Base-by-base conservation (phyloP, 1,140 invertebrate species). In the Eciton burchellii region DNA sequence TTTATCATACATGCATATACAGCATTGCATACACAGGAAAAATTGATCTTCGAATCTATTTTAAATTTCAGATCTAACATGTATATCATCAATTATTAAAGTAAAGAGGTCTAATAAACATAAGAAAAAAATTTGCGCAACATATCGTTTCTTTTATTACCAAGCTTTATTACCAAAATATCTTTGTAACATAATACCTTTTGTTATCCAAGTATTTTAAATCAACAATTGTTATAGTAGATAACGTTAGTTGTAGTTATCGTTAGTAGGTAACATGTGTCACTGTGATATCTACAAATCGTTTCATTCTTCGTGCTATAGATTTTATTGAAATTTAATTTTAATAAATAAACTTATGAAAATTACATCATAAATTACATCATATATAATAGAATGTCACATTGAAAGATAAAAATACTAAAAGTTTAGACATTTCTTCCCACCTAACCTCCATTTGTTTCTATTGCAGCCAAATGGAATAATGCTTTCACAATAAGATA, bases 31-130 rank as follows among this genome's bases (percentile, higher is more conserved):
- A 14, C 14, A 45, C 26, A 43, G 63, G 21, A 3, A 65, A 76
- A 63, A 54, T 76, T 68, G 29, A 56, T 77, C 60, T n/a, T 56
- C 21, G 9, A 11, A 19, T 43, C 29, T 70, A 57, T 79, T 43
- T 9, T 65, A 43, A 0, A 35, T 35, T 6, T 21, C n/a, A 49
- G 47, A 8, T 49, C 21, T 41, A 11, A 47, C 3, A 4, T 43
- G n/a, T n/a, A 1, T 77, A 16, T 70, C 68, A 79, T 56, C 47
- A 1, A 35, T 9, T 56, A 63, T 56, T 54, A 77, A 76, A 49
- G n/a, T 49, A 76, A 43, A 35, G 66, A 14, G 3, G 11, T 54
- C 9, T 1, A 41, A 29, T 9, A 54, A 56, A 16, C 19, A n/a
- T 26, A 24, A 11, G 26, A 43, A 3, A 63, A 63, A 35, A 52